Percentiles rank a stretch among this genome's conserved stretches.
Conservation (phyloP, 1,140 invertebrate species). For the Brachystomella parvula region DNA sequence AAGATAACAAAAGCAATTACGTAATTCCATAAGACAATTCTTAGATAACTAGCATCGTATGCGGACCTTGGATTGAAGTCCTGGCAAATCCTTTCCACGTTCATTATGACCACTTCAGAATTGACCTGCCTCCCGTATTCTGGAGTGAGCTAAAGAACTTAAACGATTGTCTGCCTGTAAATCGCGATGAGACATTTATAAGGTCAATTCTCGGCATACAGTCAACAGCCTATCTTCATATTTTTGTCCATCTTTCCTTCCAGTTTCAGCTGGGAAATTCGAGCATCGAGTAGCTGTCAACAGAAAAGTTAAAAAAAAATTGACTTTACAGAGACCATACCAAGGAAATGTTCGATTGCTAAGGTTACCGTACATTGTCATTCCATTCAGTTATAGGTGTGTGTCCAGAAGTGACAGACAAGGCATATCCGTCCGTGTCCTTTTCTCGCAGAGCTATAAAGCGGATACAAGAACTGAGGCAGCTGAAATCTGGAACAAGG, state of each 20-base stretch:
- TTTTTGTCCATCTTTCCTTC: neutral
- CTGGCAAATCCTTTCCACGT: conserved; percentile 79
- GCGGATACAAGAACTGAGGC: neutral
- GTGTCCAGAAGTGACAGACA: no score
- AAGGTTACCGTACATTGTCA: no score
- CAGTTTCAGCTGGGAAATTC: no score
- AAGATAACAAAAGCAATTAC: neutral
- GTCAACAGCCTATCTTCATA: neutral
- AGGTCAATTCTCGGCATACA: no score
- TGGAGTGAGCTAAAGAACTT: neutral
- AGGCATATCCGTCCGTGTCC: no score
- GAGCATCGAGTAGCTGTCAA: no score
- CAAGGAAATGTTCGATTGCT: no score
- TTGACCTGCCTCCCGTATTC: neutral
- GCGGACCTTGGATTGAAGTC: conserved; percentile 86
- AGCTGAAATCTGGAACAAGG: neutral
- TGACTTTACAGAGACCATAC: no score
- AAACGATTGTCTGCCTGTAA: no score
- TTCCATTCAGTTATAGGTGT: no score
- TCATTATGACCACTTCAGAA: conserved; percentile 51
- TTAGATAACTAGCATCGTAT: conserved; percentile 30
- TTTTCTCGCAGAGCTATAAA: neutral
- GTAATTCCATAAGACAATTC: neutral
- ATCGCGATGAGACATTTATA: no score
- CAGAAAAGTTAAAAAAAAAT: no score